Conservation (phyloP, 2,888 invertebrate species). For the Aphodius granarius region DNA sequence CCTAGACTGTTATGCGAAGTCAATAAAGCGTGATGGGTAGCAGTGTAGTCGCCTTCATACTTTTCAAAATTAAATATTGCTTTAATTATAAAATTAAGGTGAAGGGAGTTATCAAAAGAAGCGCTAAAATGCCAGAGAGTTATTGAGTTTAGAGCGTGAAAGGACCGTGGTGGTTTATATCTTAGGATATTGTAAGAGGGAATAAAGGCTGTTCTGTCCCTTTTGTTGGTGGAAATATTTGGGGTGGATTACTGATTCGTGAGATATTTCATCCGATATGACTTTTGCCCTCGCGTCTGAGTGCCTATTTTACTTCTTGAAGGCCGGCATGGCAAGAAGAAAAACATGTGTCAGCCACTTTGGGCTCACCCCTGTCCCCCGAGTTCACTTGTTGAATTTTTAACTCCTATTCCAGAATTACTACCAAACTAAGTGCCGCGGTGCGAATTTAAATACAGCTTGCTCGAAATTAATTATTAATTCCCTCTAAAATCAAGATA, state of each 20-base stretch:
- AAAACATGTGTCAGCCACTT: background rate
- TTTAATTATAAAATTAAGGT: background rate
- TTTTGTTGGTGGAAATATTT: background rate
- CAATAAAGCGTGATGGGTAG: background rate
- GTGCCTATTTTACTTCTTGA: background rate
- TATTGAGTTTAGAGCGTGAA: background rate
- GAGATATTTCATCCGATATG: background rate
- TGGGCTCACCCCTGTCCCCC: background rate
- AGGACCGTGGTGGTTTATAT: background rate
- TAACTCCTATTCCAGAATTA: background rate
- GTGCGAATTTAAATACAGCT: background rate
- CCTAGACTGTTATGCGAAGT: background rate
- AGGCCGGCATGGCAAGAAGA: background rate
- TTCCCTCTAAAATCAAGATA: background rate
- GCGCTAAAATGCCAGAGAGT: background rate
- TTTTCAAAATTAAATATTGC: background rate
- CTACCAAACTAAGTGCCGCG: background rate
- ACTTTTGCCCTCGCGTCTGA: background rate
- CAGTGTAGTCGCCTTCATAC: background rate
- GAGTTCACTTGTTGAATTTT: background rate
- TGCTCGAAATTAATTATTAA: background rate
- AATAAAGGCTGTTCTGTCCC: background rate
- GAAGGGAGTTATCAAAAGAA: background rate
- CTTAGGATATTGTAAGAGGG: background rate
- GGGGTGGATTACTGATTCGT: background rate